A percentile compares a stretch with the other conserved stretches of the same genome.
Evolutionary conservation across 2,113 vertebrate genomes (phyloP).

Genomic region (Sminthopsis crassicaudata): DNA sequence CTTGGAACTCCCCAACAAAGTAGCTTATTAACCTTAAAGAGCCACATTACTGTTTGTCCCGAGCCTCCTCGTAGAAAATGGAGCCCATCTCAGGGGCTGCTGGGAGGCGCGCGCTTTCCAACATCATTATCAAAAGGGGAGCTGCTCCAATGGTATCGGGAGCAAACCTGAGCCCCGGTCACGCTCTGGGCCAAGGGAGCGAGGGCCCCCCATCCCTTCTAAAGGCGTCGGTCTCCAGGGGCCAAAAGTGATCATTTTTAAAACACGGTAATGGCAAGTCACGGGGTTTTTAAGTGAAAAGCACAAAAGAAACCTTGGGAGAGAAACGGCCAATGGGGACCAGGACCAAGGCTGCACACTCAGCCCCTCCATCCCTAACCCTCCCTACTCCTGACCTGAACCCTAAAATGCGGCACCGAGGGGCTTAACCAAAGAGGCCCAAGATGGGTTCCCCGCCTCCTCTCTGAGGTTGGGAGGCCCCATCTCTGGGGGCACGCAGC

Average conservation of each 20-base stretch:
- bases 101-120: neutral
- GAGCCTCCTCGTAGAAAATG: neutral
- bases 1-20: too few species aligned
- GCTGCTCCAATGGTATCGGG: too few species aligned
- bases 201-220: neutral
- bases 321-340: neutral
- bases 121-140: neutral
- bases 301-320: neutral
- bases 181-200: neutral
- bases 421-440: too few species aligned
- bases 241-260: neutral
- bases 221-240: neutral
- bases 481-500: too few species aligned
- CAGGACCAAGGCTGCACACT: neutral
- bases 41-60: too few species aligned
- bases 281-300: neutral
- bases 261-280: neutral
- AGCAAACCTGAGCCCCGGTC: too few species aligned
- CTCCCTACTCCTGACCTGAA: too few species aligned
- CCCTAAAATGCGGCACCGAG: too few species aligned
- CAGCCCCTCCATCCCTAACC: neutral
- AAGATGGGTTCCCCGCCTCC: too few species aligned
- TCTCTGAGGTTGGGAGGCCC: neutral
- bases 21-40: too few species aligned
- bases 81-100: neutral